Percentiles rank a stretch among this genome's conserved stretches.
These are phyloP conservation scores for Arizona elegans DNA, from an alignment of 2,113 vertebrate species.

Conservation along the genomic window DNA sequence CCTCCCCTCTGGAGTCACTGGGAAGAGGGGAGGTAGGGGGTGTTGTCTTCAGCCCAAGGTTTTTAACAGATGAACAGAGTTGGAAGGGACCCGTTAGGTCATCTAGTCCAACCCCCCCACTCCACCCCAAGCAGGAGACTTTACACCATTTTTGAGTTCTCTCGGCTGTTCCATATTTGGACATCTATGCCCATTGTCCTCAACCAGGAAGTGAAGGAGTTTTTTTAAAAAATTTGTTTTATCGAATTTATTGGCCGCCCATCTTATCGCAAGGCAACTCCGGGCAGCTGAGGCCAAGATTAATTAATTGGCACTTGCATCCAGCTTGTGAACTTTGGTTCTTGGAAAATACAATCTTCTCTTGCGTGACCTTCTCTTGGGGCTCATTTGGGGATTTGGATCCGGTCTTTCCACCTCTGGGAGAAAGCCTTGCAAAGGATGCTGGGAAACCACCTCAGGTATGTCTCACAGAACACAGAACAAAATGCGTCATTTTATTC, in stretches of 20 bases:
- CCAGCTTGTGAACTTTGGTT: background rate
- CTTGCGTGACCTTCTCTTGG: background rate
- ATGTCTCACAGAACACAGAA: background rate
- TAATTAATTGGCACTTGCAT: background rate
- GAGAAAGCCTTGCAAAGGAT: background rate
- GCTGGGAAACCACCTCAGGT: background rate
- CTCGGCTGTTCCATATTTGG: background rate
- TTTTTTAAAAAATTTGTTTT: background rate
- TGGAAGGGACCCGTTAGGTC: too few relatives aligned
- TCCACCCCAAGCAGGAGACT: too few relatives aligned
- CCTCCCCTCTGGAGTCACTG: background rate
- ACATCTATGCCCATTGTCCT: background rate
- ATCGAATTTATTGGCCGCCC: background rate
- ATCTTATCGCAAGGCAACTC: background rate
- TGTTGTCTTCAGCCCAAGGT: background rate
- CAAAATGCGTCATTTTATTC: too few relatives aligned
- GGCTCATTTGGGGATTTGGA: background rate
- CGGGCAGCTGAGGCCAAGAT: background rate
- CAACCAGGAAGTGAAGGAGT: background rate
- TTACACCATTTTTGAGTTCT: background rate
- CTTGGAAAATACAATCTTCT: background rate
- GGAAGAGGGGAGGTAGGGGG: too few relatives aligned
- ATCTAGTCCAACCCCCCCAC: too few relatives aligned
- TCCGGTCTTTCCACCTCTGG: background rate
- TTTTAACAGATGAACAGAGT: background rate